Percentiles rank a stretch among this genome's conserved stretches.
Evolutionary conservation across 2,888 invertebrate species (phyloP).

Genomic region (Meteorus cinctellus): DNA sequence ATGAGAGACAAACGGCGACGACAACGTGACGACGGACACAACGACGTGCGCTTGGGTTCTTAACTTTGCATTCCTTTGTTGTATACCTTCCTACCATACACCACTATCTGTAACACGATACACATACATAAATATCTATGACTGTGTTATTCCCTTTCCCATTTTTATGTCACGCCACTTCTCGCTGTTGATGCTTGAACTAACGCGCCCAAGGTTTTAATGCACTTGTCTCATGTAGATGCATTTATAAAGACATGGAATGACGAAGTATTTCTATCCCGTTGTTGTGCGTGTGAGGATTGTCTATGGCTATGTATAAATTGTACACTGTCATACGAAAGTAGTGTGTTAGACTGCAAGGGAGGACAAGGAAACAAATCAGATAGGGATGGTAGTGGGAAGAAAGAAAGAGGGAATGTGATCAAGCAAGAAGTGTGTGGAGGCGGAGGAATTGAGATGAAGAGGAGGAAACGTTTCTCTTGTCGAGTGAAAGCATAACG

Average conservation of each 20-base stretch:
- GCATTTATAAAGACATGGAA: slow-evolving; percentile 70
- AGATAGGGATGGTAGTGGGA: neutral
- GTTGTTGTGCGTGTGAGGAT: slow-evolving; percentile 52
- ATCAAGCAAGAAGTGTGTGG: slow-evolving; percentile 26
- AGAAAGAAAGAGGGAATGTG: slow-evolving; percentile 13
- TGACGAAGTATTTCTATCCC: slow-evolving; percentile 49
- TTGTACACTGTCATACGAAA: slow-evolving; percentile 13
- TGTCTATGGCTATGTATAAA: neutral
- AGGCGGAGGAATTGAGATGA: slow-evolving; percentile 32
- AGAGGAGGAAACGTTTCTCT: slow-evolving; percentile 25
- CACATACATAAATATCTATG: neutral
- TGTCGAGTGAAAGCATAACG: slow-evolving; percentile 51
- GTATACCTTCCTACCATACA: slow-evolving; percentile 60
- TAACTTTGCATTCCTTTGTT: slow-evolving; percentile 73
- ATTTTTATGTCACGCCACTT: slow-evolving; percentile 40
- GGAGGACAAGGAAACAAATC: neutral
- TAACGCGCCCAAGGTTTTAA: slow-evolving; percentile 73
- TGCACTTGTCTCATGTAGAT: slow-evolving; percentile 73
- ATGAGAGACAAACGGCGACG: slow-evolving; percentile 36
- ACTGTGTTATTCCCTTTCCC: slow-evolving; percentile 43
- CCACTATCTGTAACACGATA: slow-evolving; percentile 54
- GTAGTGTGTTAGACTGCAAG: neutral
- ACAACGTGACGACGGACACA: slow-evolving; percentile 9
- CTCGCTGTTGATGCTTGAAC: slow-evolving; percentile 69
- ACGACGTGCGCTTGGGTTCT: slow-evolving; percentile 62